Evolutionary conservation across 2,797 vertebrate species (phyloP), one percentile per base, ranked within the genome.

Genomic region (Pagetopsis macropterus): DNA sequence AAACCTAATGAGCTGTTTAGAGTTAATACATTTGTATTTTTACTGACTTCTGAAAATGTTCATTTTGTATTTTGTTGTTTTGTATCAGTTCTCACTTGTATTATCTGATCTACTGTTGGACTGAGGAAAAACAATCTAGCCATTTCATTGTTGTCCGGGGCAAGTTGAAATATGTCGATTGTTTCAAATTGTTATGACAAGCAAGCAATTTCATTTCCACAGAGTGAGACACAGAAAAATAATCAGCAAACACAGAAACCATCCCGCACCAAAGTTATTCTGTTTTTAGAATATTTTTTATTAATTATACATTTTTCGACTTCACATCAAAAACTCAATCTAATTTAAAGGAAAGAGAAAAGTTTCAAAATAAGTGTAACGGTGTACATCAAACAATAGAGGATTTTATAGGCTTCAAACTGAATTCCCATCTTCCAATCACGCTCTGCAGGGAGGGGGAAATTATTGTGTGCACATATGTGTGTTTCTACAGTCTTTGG

Each of bases 261-360:
- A 46, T 27, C 3, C 7, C 4, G 8, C 40, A 41, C 5, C 27
- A 49, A 46, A 62, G 55, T 3, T 11, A 14, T 43, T 77, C 7
- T 17, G 4, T 64, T 78, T 83, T 87, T 75, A 27, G 16, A 44
- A 50, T 23, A 0, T 9, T 52, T 88, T 87, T 87, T 86, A 79
- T 85, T 55, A 72, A 52, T 65, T 70, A 72, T 58, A 15, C 40
- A 52, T 50, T 48, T 27, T 74, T 63, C 48, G 46, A 51, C 10
- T 10, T 27, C 11, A 48, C 11, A 3, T 67, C 60, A 75, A 68
- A 79, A 79, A 63, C 62, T 68, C 12, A 54, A 52, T 60, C 9
- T 4, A 2, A 33, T 75, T 81, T 74, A 60, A 78, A 67, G 63
- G 45, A 62, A 65, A 69, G 41, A 68, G 62, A 76, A 80, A 56